Evolutionary conservation across 2,797 vertebrate genomes (phyloP).

Genomic region (Carduelis carduelis): DNA sequence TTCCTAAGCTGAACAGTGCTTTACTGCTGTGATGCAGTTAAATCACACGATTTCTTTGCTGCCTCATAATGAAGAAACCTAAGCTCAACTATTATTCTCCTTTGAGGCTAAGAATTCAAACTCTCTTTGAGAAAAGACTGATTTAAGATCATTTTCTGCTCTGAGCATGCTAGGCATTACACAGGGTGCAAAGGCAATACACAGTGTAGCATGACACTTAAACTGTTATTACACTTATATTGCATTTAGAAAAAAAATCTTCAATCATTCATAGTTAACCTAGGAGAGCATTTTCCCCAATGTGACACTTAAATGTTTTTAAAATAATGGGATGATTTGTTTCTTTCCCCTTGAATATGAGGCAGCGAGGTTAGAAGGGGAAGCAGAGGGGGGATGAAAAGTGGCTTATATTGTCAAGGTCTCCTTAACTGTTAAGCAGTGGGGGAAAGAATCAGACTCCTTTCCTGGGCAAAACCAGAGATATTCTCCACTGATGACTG

Average conservation of each 20-base stretch:
- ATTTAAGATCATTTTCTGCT: constrained; percentile 66
- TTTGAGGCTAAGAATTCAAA: constrained; percentile 60
- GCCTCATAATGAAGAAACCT: constrained; percentile 43
- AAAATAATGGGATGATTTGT: constrained; percentile 56
- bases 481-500: constrained; percentile 70
- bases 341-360: constrained; percentile 50
- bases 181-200: constrained; percentile 64
- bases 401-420: constrained; percentile 64
- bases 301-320: constrained; percentile 49
- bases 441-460: constrained; percentile 67
- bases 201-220: constrained; percentile 27
- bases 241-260: constrained; percentile 55
- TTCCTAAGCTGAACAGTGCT: background rate
- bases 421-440: constrained; percentile 62
- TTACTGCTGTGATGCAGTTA: constrained; percentile 41
- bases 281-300: constrained; percentile 25
- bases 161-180: constrained; percentile 61
- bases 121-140: constrained; percentile 69
- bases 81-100: constrained; percentile 22
- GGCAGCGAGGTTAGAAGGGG: constrained; percentile 30
- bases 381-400: constrained; percentile 20
- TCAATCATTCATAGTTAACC: constrained; percentile 55
- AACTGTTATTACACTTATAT: constrained; percentile 56
- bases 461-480: constrained; percentile 52
- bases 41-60: constrained; percentile 65